These are phyloP conservation scores for Digitonthophagus gazella DNA, from an alignment of 2,888 invertebrate genomes.

Conservation along the genomic window DNA sequence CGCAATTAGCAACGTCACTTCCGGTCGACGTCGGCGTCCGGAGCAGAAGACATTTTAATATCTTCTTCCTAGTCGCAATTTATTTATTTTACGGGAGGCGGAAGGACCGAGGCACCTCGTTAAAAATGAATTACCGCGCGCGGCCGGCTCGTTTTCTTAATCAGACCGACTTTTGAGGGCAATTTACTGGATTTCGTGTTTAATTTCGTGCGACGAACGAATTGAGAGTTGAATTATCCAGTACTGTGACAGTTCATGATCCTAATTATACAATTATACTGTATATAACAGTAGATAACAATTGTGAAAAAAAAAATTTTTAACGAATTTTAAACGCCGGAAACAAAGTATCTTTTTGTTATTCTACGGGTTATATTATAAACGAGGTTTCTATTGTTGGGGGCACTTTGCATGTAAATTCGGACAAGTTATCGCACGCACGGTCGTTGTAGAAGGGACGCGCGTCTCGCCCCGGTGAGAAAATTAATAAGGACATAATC, in stretches of 20 bases:
- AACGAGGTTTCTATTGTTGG: too few relatives aligned
- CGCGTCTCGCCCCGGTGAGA: not conserved
- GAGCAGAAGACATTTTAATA: not conserved
- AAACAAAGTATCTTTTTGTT: too few relatives aligned
- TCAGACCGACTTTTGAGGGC: not conserved
- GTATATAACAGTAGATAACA: too few relatives aligned
- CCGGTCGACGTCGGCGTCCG: not conserved
- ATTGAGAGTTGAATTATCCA: too few relatives aligned
- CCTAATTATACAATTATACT: too few relatives aligned
- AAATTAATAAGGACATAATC: conserved; percentile 9
- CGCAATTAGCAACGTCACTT: not conserved
- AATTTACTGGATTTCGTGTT: not conserved
- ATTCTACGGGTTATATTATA: too few relatives aligned
- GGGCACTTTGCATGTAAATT: too few relatives aligned
- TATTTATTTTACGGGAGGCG: not conserved
- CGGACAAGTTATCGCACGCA: too few relatives aligned
- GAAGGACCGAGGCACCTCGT: not conserved
- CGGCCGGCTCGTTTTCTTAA: not conserved
- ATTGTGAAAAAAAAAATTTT: too few relatives aligned
- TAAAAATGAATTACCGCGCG: not conserved
- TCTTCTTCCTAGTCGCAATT: not conserved
- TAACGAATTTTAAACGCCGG: too few relatives aligned
- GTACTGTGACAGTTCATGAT: too few relatives aligned
- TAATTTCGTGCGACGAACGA: not conserved
- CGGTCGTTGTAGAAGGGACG: too few relatives aligned